Evolutionary conservation across 1,140 invertebrate species (phyloP), one percentile per base, ranked within the genome.

Genomic region (Drosophila ironensis): DNA sequence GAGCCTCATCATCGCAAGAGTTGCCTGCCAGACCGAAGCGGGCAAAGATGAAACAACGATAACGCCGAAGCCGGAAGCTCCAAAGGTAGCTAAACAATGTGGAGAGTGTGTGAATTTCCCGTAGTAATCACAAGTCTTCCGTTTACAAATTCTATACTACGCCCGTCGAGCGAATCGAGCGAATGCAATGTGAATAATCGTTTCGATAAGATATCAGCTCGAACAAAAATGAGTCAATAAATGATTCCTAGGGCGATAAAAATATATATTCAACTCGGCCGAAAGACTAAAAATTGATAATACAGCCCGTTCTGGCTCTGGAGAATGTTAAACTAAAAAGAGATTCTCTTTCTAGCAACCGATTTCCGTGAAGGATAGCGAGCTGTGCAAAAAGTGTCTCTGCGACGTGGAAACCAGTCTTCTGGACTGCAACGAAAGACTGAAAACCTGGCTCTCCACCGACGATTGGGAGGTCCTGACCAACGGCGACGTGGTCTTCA

Each of bases 391-490:
- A n/a, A 81, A 76, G 44, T 91, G 91, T 42, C 12, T 8, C 0
- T 87, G 86, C 8, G 51, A 77, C 25, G 6, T 61, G 0, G 56
- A 71, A 0, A 20, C 28, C n/a, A 59, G 25, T 4, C 38, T 77
- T 2, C 38, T 91, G 3, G 82, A 91, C 60, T 91, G 91, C 53
- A 59, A 56, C 3, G 61, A 52, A 14, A 81, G 88, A 11, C 30
- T 91, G 0, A 53, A 27, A 3, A 38, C 27, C 0, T 75, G 80
- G 45, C 81, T 91, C 27, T 73, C 87, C 0, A 8, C 59, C 0
- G 70, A 76, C 1, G 91, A 91, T 46, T 91, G 91, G 89, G 90
- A 69, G 87, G 90, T 44, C 69, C 72, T 71, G 60, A 90, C 35
- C 71, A 90, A 71, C 80, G 86, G 38, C 44, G 91, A 24, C 57